Conservation (phyloP, 2,797 vertebrate species). For the Neosilurus mollespiculum region DNA sequence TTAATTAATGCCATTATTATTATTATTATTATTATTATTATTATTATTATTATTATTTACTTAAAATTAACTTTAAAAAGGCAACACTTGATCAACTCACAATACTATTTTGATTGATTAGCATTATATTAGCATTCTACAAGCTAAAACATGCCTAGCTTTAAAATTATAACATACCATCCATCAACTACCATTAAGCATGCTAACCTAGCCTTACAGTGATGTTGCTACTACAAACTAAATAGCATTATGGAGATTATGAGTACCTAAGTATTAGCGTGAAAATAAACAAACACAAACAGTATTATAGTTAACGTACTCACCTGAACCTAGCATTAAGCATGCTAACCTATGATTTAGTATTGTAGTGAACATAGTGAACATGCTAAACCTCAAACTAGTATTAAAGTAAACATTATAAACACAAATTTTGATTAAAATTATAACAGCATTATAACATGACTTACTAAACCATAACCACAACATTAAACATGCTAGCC, state of each 20-base stretch:
- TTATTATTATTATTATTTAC: neutral
- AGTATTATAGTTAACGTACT: neutral
- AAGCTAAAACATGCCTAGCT: too few relatives aligned
- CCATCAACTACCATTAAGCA: too few relatives aligned
- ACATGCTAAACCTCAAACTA: too few relatives aligned
- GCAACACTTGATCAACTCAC: neutral
- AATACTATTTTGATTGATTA: neutral
- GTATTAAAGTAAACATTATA: neutral
- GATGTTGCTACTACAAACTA: neutral
- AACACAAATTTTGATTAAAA: neutral
- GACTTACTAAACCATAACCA: neutral
- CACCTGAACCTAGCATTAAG: neutral
- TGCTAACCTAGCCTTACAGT: too few relatives aligned
- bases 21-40: neutral
- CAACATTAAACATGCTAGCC: conserved; percentile 8
- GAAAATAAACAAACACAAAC: neutral
- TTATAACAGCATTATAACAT: neutral
- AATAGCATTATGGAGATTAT: neutral
- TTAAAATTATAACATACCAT: too few relatives aligned
- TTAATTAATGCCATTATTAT: too few relatives aligned
- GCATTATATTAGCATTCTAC: neutral
- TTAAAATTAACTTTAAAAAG: neutral
- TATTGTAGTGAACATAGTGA: too few relatives aligned
- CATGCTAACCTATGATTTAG: neutral
- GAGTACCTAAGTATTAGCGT: neutral